phyloP scores from a whole-genome alignment of 2,888 invertebrate genomes.

The Eugnorisma glareosa region DNA sequence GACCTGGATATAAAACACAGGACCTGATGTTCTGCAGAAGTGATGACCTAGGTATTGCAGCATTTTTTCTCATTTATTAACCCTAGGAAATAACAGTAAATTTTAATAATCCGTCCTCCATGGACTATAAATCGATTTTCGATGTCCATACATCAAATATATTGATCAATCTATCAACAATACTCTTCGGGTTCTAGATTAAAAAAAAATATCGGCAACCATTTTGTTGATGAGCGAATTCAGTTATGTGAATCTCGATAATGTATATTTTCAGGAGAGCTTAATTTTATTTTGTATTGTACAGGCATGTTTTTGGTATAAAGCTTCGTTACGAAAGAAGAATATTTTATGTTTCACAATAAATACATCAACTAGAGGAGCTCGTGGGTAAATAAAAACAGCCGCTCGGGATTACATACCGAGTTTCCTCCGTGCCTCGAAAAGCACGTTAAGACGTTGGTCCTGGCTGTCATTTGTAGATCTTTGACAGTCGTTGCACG shows the following conservation, averaged over 20 bases:
- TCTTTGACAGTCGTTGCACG: too few relatives aligned
- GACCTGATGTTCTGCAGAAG: too few relatives aligned
- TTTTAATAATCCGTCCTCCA: slow-evolving; percentile 56
- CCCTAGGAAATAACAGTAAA: slow-evolving; percentile 42
- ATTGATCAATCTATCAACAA: slow-evolving; percentile 65
- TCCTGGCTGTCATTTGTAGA: too few relatives aligned
- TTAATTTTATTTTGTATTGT: background rate
- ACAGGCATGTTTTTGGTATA: background rate
- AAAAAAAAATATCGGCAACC: slow-evolving; percentile 38
- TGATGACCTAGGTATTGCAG: too few relatives aligned
- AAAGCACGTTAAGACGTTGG: too few relatives aligned
- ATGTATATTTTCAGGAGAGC: slow-evolving; percentile 16
- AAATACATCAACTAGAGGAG: too few relatives aligned
- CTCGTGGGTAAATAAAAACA: background rate
- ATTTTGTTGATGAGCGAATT: slow-evolving; percentile 40
- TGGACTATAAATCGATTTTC: slow-evolving; percentile 55
- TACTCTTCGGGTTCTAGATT: slow-evolving; percentile 35
- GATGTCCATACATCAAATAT: slow-evolving; percentile 59
- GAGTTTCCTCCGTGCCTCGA: too few relatives aligned
- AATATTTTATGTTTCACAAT: background rate
- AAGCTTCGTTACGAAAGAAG: background rate
- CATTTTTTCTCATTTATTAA: background rate
- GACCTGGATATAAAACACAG: background rate
- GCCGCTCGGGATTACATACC: background rate
- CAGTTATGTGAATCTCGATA: slow-evolving; percentile 25